Evolutionary conservation across 2,113 vertebrate species (phyloP).

Genomic region (Hippocampus guttulatus): DNA sequence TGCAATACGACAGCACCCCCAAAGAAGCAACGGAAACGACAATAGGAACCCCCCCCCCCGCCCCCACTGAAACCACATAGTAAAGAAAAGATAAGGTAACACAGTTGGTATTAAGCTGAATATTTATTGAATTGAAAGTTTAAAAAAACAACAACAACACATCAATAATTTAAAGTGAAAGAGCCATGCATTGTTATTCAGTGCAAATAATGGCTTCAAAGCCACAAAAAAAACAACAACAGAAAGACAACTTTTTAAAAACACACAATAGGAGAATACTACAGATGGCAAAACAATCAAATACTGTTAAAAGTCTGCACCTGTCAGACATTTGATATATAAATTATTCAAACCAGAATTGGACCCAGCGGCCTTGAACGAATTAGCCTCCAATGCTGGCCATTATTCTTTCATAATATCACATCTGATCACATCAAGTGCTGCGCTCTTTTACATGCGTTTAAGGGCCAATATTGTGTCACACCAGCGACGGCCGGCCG

Average conservation of each 20-base stretch:
- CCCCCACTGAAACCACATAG: neutral
- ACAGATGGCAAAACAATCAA: constrained; percentile 60
- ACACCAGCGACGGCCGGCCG: constrained; percentile 8
- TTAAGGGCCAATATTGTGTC: constrained; percentile 14
- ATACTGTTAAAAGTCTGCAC: constrained; percentile 64
- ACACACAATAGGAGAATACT: constrained; percentile 52
- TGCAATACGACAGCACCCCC: neutral
- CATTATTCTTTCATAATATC: constrained; percentile 27
- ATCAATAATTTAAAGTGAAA: constrained; percentile 64
- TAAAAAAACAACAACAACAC: constrained; percentile 25
- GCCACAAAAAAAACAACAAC: constrained; percentile 51
- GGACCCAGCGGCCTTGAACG: constrained; percentile 15
- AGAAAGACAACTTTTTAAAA: constrained; percentile 44
- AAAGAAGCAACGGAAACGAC: neutral
- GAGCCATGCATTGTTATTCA: constrained; percentile 65
- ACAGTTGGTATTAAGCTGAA: neutral
- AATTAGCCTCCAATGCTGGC: constrained; percentile 22
- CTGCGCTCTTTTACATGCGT: constrained; percentile 3
- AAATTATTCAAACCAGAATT: constrained; percentile 30
- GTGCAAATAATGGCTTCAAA: constrained; percentile 61
- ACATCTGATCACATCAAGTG: constrained; percentile 38
- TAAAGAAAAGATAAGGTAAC: neutral
- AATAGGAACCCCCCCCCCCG: too few species aligned
- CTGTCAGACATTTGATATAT: constrained; percentile 58
- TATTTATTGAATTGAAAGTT: constrained; percentile 61